These are phyloP conservation scores for Drosophila saltans DNA, from an alignment of 1,140 invertebrate genomes.

Conservation along the genomic window DNA sequence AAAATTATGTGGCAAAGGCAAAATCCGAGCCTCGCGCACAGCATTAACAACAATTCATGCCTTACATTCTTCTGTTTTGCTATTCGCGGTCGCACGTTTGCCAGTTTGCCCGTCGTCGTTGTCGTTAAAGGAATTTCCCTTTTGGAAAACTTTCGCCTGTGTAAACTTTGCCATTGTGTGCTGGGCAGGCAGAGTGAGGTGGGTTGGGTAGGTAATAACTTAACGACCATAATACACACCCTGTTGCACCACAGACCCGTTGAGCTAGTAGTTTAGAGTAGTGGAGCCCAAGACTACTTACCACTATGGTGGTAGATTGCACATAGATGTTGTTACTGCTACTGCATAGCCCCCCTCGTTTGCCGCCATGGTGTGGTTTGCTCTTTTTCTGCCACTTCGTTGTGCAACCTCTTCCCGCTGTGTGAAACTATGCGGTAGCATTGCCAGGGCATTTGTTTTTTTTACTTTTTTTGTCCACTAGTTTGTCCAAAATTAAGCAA, in stretches of 20 bases:
- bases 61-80: constrained; percentile 38
- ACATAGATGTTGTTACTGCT: no score
- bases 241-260: constrained; percentile 61
- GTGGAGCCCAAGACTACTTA: constrained; percentile 17
- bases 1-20: constrained; percentile 24
- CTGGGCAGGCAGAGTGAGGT: neutral
- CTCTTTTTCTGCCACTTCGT: constrained; percentile 4
- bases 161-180: constrained; percentile 77
- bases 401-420: neutral
- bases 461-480: neutral
- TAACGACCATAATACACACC: constrained; percentile 82
- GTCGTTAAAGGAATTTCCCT: constrained; percentile 66
- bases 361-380: constrained; percentile 8
- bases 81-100: constrained; percentile 21
- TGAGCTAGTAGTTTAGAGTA: constrained; percentile 11
- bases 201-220: constrained; percentile 72
- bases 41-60: constrained; percentile 77
- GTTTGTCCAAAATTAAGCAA: constrained; percentile 2
- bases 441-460: neutral
- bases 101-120: constrained; percentile 1
- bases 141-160: constrained; percentile 71
- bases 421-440: constrained; percentile 4
- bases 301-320: constrained; percentile 9
- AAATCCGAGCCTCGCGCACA: constrained; percentile 63
- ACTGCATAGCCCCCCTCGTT: constrained; percentile 4